Evolutionary conservation across 2,113 vertebrate genomes (phyloP).

Genomic region (Rhadina sibilatrix): DNA sequence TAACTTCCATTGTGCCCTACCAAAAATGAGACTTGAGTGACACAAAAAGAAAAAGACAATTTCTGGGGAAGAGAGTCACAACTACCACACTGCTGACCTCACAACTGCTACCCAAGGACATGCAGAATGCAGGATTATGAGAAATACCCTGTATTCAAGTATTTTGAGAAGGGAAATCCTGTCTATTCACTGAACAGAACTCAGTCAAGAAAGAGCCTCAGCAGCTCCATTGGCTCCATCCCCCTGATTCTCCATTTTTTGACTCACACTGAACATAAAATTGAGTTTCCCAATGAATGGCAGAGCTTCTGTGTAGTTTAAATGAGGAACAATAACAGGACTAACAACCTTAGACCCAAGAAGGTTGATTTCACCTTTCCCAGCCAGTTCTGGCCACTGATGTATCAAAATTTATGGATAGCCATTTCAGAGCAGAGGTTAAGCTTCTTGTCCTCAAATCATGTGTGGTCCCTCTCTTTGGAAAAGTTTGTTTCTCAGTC

Average conservation of each 20-base stretch:
- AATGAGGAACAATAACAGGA: not conserved
- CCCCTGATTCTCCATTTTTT: not conserved
- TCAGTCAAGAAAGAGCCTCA: not conserved
- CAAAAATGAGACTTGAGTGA: not conserved
- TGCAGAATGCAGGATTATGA: not conserved
- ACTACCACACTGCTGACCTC: not conserved
- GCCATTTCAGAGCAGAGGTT: not conserved
- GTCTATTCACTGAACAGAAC: not conserved
- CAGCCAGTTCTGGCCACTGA: not conserved
- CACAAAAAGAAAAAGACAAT: not conserved
- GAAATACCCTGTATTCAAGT: not conserved
- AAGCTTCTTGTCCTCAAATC: not conserved
- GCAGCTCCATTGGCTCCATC: not conserved
- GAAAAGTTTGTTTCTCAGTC: not conserved
- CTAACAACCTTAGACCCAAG: not conserved
- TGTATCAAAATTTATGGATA: not conserved
- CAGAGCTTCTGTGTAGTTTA: not conserved
- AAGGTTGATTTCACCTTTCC: not conserved
- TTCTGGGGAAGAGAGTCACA: not conserved
- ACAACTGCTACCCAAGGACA: not conserved
- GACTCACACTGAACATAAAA: not conserved
- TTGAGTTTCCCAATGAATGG: not conserved
- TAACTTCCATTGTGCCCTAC: not conserved
- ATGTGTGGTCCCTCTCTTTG: rapidly evolving
- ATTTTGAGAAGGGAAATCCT: not conserved